Conservation (phyloP, 2,888 invertebrate species). For the Pandemis corylana region DNA sequence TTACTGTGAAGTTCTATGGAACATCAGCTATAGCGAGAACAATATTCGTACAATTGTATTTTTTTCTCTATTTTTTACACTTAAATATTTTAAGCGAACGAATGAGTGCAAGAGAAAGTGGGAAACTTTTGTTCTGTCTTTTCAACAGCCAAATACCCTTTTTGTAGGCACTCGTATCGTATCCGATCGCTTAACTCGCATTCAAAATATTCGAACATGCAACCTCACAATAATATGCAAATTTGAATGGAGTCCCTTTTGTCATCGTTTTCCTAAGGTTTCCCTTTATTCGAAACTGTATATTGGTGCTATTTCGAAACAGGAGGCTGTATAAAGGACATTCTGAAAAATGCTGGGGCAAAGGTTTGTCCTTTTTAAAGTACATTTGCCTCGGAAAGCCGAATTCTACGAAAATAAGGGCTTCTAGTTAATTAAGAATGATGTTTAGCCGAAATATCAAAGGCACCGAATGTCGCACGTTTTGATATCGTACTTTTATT, state of each 20-base stretch:
- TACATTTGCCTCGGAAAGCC: not conserved
- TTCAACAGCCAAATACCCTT: not conserved
- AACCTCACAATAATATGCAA: not conserved
- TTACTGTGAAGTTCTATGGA: no score
- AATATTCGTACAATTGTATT: no score
- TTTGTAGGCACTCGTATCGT: not conserved
- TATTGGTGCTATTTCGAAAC: not conserved
- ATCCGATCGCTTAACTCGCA: not conserved
- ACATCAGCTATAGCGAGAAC: no score
- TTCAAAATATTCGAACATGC: not conserved
- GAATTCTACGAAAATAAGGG: slow-evolving; percentile 1
- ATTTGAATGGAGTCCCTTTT: not conserved
- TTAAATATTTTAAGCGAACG: no score
- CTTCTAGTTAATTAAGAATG: not conserved
- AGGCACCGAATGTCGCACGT: not conserved
- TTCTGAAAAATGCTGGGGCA: not conserved
- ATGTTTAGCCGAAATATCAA: not conserved
- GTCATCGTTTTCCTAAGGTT: not conserved
- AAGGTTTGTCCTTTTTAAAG: not conserved
- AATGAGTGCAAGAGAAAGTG: no score
- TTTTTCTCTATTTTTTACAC: no score
- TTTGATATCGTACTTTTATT: not conserved
- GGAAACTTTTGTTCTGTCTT: not conserved
- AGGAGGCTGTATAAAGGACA: not conserved
- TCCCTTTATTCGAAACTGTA: not conserved